phyloP scores from a whole-genome alignment of 2,113 vertebrate genomes.

The Ascaphus truei region DNA sequence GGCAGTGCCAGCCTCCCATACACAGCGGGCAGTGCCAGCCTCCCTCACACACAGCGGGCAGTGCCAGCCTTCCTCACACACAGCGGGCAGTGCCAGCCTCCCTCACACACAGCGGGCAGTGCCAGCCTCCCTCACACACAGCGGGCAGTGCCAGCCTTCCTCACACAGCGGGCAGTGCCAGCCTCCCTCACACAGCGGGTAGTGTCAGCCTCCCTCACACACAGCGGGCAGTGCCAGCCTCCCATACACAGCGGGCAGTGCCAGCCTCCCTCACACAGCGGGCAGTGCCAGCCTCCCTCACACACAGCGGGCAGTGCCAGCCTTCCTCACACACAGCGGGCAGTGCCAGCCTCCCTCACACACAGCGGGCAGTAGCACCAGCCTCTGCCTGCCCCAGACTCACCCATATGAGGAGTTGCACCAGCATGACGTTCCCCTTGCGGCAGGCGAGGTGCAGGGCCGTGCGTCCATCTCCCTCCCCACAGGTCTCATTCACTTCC shows the following conservation, averaged over 20 bases:
- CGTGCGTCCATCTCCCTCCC: constrained; percentile 85
- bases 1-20: no score
- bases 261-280: neutral
- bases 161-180: no score
- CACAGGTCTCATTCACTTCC: constrained; percentile 92
- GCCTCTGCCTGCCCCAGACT: constrained; percentile 29
- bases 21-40: no score
- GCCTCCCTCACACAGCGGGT: neutral
- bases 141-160: no score
- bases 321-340: neutral
- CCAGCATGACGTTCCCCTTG: constrained; percentile 85
- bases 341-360: neutral
- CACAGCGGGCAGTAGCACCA: neutral
- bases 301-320: neutral
- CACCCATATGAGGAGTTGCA: constrained; percentile 94
- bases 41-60: no score
- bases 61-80: no score
- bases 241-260: neutral
- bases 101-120: no score
- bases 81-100: no score
- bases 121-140: no score
- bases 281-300: neutral
- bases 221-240: neutral
- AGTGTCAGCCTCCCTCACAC: neutral
- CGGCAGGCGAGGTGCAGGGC: constrained; percentile 88